Evolutionary conservation across 2,797 vertebrate genomes (phyloP).

Genomic region (Peromyscus eremicus): DNA sequence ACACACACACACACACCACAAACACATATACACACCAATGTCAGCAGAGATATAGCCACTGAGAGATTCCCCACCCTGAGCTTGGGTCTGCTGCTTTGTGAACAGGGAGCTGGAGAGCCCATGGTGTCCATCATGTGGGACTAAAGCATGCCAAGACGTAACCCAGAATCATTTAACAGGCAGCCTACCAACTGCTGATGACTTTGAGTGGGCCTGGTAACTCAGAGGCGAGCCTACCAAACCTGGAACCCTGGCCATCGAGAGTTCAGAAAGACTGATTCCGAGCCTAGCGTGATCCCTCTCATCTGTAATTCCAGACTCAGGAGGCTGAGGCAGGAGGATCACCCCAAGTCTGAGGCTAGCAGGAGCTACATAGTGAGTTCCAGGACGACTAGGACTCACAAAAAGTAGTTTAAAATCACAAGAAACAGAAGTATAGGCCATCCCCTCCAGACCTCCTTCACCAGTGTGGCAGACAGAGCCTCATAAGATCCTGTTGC

Average conservation of each 20-base stretch:
- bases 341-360: neutral
- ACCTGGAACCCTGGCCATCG: neutral
- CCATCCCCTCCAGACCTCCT: neutral
- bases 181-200: neutral
- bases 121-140: rapidly evolving
- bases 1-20: neutral
- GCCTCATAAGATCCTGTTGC: neutral
- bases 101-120: neutral
- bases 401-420: neutral
- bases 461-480: rapidly evolving
- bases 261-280: neutral
- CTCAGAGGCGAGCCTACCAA: neutral
- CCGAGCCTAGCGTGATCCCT: neutral
- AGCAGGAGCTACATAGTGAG: neutral
- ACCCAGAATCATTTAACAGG: neutral
- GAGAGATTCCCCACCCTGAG: neutral
- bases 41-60: neutral
- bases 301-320: neutral
- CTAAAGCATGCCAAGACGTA: neutral
- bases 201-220: neutral
- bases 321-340: neutral
- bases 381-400: neutral
- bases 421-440: neutral
- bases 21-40: neutral
- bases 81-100: neutral